Base-by-base conservation (phyloP, 2,888 invertebrate species). In the Ferrisia virgata region DNA sequence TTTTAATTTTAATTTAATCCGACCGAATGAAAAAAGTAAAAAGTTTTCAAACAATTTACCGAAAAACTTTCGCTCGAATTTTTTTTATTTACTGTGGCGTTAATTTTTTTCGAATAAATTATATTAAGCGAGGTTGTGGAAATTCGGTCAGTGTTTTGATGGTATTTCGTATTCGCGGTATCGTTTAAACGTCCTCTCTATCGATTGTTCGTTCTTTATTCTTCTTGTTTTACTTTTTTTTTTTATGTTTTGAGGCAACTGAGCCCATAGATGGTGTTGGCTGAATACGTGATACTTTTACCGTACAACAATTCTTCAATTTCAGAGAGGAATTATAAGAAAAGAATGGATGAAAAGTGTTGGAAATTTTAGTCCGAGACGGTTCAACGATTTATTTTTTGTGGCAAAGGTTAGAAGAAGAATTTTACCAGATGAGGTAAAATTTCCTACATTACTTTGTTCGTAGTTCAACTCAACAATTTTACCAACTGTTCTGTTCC, bases 21-120 rank as follows among this genome's bases (percentile, higher is more conserved):
- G 28, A 28, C 25, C 28, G 64, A 64, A 64, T 64, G 64, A 64
- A 64, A 64, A 64, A 64, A 64, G 64, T 64, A 28, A 64, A 64
- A 64, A 64, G 64, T 64, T 64, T 58, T 64, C 28, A 64, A 64
- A 64, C 64, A 64, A 64, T 64, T 64, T 64, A 64, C 64, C 64
- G 28, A 64, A 64, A 64, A 64, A 64, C 64, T 64, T 64, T 53
- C 53, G 28, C 25, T 25, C 64, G 64, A 8, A n/a, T 47, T 47
- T 47, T 47, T 47, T 47, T 18, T 64, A 64, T 64, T 64, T 64
- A 64, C 64, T 64, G 64, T 64, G 64, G 64, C 64, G 64, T 64
- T 64, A 64, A 64, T 64, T 64, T 64, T 64, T 64, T 64, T 64
- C 64, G 28, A 64, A 64, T 64, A 64, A 64, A 64, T 64, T 64